Conservation (phyloP, 2,797 vertebrate genomes). For the Arnoldichthys spilopterus region DNA sequence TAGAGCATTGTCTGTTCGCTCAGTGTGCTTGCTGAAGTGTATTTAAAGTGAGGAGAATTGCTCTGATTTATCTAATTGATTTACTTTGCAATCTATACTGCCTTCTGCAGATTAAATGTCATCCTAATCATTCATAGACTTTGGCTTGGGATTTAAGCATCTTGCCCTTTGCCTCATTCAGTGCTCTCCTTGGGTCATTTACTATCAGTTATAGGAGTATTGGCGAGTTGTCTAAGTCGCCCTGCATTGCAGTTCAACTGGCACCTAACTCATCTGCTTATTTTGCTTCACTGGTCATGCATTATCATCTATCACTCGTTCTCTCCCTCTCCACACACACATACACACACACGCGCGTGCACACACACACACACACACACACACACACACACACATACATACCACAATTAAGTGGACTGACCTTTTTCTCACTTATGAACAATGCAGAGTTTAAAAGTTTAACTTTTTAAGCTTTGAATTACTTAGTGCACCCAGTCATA, state of each 20-base stretch:
- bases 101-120: slow-evolving; percentile 9
- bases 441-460: slow-evolving; percentile 1
- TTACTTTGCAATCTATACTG: slow-evolving; percentile 9
- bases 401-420: neutral
- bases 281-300: slow-evolving; percentile 1
- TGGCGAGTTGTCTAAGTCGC: slow-evolving; percentile 14
- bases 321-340: too few relatives aligned
- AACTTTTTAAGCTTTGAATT: neutral
- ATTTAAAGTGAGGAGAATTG: neutral
- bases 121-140: slow-evolving; percentile 15
- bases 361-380: neutral
- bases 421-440: neutral
- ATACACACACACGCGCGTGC: neutral
- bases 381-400: too few relatives aligned
- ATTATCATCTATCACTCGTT: neutral
- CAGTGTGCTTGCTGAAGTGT: neutral
- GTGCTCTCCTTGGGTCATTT: neutral
- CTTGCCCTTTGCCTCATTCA: neutral
- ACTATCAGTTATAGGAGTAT: slow-evolving; percentile 16
- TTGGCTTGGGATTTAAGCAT: slow-evolving; percentile 14
- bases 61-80: slow-evolving; percentile 11
- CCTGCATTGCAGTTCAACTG: neutral
- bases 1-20: neutral
- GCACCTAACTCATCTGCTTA: neutral
- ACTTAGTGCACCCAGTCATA: neutral